phyloP scores from a whole-genome alignment of 2,888 invertebrate genomes.

The Mesorhabditis belari region DNA sequence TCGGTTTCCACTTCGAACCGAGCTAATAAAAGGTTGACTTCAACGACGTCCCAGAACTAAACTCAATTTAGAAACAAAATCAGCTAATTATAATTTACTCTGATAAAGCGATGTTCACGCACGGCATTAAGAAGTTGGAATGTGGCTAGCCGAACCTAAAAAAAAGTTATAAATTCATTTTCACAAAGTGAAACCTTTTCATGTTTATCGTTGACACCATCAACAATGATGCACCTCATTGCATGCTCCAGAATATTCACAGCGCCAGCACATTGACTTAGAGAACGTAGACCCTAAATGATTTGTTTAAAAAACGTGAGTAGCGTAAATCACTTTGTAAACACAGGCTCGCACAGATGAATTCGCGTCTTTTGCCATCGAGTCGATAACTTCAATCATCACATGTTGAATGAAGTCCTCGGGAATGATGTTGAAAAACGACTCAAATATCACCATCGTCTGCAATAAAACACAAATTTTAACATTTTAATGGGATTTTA shows the following conservation, averaged over 20 bases:
- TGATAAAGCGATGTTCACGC: neutral
- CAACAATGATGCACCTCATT: neutral
- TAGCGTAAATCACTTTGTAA: too few relatives aligned
- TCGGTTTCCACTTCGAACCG: neutral
- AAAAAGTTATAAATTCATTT: too few relatives aligned
- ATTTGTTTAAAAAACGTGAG: too few relatives aligned
- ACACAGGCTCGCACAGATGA: neutral
- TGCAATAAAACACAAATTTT: too few relatives aligned
- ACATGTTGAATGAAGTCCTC: too few relatives aligned
- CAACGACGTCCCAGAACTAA: neutral
- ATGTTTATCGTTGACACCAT: neutral
- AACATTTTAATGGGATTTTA: too few relatives aligned
- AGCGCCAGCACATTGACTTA: neutral
- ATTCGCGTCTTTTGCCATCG: neutral
- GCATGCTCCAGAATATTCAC: neutral
- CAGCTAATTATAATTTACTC: neutral
- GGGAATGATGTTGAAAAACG: too few relatives aligned
- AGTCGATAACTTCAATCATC: neutral
- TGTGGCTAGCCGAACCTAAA: neutral
- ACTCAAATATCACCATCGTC: too few relatives aligned
- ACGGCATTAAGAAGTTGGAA: neutral
- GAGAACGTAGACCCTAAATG: too few relatives aligned
- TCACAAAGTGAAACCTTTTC: neutral
- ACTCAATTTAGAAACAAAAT: neutral
- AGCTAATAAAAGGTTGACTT: neutral